Base-by-base conservation (phyloP, 2,888 invertebrate species). In the Chouioia cunea region DNA sequence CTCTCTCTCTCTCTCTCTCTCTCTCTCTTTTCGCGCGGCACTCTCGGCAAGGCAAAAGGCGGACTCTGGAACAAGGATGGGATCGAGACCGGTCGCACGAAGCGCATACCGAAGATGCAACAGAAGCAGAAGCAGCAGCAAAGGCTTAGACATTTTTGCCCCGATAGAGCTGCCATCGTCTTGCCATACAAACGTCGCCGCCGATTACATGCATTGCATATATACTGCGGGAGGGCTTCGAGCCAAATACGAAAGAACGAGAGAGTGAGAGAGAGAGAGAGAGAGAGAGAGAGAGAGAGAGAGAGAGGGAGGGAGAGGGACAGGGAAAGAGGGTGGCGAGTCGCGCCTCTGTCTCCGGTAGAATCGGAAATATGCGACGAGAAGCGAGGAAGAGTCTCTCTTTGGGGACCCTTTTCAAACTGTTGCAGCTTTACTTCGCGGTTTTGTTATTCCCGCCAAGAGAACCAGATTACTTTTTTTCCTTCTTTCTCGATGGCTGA, bases 111-210 rank as follows among this genome's bases (percentile, higher is more conserved):
- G 54, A 63, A 59, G 63, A 59, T 64, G 59, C 52, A 27, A 1
- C 23, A 52, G 50, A 18, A 50, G 50, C 20, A 50, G 50, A 16
- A 50, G 52, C 52, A 36, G 56, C 43, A 36, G 44, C 18, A 10
- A 2, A 20, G 16, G 43, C 66, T 48, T 52, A 56, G 57, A 57
- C 65, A 57, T 65, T 50, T 65, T 62, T 62, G 43, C 52, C 44
- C 36, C 73, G 71, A 84, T 84, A 83, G 83, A 85, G 79, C 85
- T 85, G 84, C 83, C 84, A 85, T 79, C 81, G 79, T 78, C 77
- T 81, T 80, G 79, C 83, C 79, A 83, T 85, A 84, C 83, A 85
- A 84, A 83, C 80, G 82, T 84, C 83, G 77, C 76, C 76, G 73
- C 70, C 76, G 79, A 78, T 78, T 83, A 81, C 79, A 78, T 76